phyloP scores from a whole-genome alignment of 1,140 invertebrate species.

The Cherax destructor region DNA sequence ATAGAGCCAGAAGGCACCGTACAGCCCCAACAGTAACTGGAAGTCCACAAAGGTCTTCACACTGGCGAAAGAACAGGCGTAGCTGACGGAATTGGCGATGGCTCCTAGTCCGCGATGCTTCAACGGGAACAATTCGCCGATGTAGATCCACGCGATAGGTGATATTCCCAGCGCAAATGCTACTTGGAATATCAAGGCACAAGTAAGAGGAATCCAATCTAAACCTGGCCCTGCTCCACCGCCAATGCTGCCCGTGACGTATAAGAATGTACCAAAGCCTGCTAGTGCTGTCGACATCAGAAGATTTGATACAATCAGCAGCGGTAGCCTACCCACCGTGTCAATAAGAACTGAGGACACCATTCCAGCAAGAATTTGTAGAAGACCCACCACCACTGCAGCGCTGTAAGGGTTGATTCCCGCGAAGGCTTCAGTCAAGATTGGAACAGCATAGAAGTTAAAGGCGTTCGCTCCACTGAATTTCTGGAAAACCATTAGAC shows the following conservation, averaged over 20 bases:
- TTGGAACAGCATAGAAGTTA: slow-evolving; percentile 88
- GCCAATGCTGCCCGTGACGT: slow-evolving; percentile 77
- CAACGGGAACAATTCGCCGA: slow-evolving; percentile 90
- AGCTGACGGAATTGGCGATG: slow-evolving; percentile 89
- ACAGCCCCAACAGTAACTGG: slow-evolving; percentile 83
- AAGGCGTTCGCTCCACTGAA: slow-evolving; percentile 89
- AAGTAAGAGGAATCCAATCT: slow-evolving; percentile 89
- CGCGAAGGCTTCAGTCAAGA: slow-evolving; percentile 85
- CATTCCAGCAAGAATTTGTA: slow-evolving; percentile 86
- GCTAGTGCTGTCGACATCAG: slow-evolving; percentile 88
- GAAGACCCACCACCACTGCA: slow-evolving; percentile 86
- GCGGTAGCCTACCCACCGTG: slow-evolving; percentile 84
- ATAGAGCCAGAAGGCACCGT: slow-evolving; percentile 92
- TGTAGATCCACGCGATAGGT: slow-evolving; percentile 91
- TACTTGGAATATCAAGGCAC: slow-evolving; percentile 87
- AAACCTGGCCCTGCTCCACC: slow-evolving; percentile 75
- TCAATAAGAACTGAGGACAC: slow-evolving; percentile 88
- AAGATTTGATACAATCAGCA: slow-evolving; percentile 86
- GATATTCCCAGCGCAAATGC: slow-evolving; percentile 92
- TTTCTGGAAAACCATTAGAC: slow-evolving; percentile 89
- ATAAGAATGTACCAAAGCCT: slow-evolving; percentile 87
- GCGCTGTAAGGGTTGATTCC: slow-evolving; percentile 87
- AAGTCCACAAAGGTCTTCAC: slow-evolving; percentile 92
- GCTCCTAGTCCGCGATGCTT: slow-evolving; percentile 89
- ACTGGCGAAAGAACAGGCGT: slow-evolving; percentile 90